Conservation (phyloP, 35 echinoderm and acorn worm species). For the Anneissia japonica region DNA sequence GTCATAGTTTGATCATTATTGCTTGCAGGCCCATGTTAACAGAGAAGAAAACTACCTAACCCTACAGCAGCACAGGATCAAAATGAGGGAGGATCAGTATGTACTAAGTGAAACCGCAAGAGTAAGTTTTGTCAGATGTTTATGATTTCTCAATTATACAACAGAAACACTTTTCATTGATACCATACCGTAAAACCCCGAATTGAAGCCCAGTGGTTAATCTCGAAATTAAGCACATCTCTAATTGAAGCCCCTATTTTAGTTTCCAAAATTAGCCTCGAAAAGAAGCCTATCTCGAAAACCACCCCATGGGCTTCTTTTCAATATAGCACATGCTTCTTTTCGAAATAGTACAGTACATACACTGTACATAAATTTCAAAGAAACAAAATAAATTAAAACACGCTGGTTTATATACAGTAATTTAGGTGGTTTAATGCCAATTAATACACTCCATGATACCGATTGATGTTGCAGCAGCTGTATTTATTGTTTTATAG, state of each 20-base stretch:
- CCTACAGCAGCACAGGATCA: slow-evolving; percentile 87
- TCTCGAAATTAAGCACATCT: background rate
- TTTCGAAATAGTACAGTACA: no score
- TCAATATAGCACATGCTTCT: no score
- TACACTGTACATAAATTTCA: no score
- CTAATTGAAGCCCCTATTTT: background rate
- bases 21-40: slow-evolving; percentile 65
- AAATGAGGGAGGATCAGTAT: slow-evolving; percentile 79
- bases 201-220: background rate
- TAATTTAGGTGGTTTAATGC: no score
- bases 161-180: background rate
- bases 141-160: background rate
- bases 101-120: slow-evolving; percentile 71
- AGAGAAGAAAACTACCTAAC: slow-evolving; percentile 84
- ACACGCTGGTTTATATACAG: no score
- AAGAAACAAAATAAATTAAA: no score
- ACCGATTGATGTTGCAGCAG: no score
- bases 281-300: background rate
- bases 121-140: slow-evolving; percentile 32
- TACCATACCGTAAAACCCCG: background rate
- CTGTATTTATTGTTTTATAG: no score
- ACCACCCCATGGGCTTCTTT: no score
- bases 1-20: background rate
- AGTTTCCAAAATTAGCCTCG: background rate
- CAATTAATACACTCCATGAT: no score